phyloP scores from a whole-genome alignment of 2,113 vertebrate species.

The Phaethon lepturus region DNA sequence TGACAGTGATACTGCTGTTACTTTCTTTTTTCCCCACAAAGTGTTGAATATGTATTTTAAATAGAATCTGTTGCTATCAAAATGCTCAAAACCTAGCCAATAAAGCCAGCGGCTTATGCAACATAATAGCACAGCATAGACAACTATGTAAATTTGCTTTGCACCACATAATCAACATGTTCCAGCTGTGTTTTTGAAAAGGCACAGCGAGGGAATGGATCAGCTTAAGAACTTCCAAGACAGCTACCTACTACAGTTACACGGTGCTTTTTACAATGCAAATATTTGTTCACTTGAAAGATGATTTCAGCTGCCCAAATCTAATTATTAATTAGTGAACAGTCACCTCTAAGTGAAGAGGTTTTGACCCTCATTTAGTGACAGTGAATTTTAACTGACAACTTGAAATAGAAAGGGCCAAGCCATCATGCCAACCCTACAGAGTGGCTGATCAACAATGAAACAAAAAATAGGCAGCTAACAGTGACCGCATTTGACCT shows the following conservation, averaged over 20 bases:
- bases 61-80: neutral
- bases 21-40: neutral
- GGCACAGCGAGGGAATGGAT: neutral
- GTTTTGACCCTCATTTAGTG: neutral
- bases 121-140: neutral
- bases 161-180: neutral
- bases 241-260: neutral
- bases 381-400: neutral
- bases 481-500: neutral
- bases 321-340: neutral
- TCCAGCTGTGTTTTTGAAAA: conserved; percentile 8
- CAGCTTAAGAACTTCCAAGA: neutral
- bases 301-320: neutral
- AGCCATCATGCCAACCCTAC: neutral
- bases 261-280: neutral
- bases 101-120: neutral
- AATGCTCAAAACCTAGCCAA: neutral
- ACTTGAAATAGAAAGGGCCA: neutral
- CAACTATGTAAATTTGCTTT: neutral
- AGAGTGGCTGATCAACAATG: neutral
- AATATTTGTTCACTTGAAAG: neutral
- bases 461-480: neutral
- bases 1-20: neutral
- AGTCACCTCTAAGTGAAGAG: neutral
- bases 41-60: neutral